Evolutionary conservation across 2,797 vertebrate genomes (phyloP).

Genomic region (Hoplostethus atlanticus): DNA sequence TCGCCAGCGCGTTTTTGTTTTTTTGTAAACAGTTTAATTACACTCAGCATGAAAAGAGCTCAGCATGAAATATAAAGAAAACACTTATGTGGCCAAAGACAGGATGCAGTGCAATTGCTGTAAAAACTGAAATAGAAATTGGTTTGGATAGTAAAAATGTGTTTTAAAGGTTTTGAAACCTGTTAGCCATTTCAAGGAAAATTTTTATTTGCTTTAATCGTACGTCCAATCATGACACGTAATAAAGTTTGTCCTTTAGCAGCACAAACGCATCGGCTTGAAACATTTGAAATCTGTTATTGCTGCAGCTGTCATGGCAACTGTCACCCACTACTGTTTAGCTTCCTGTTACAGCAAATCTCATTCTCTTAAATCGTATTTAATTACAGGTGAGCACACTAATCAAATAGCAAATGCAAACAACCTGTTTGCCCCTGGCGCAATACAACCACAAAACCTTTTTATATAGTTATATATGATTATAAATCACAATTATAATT

Average conservation of each 20-base stretch:
- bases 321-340: conserved; percentile 35
- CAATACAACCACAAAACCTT: conserved; percentile 7
- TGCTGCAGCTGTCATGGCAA: conserved; percentile 53
- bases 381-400: conserved; percentile 32
- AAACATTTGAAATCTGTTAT: conserved; percentile 47
- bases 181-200: conserved; percentile 70
- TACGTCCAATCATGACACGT: conserved; percentile 75
- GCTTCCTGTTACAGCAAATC: conserved; percentile 56
- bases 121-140: conserved; percentile 65
- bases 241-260: conserved; percentile 66
- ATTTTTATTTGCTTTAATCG: conserved; percentile 71
- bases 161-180: conserved; percentile 62
- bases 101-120: conserved; percentile 55
- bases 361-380: conserved; percentile 28
- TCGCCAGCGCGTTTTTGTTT: conserved; percentile 46
- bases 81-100: conserved; percentile 55
- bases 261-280: conserved; percentile 36
- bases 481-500: background rate
- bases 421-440: conserved; percentile 33
- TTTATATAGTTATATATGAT: no score
- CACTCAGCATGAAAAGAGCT: conserved; percentile 25
- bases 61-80: conserved; percentile 57
- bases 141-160: conserved; percentile 56
- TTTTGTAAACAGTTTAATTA: conserved; percentile 63
- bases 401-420: conserved; percentile 49